Evolutionary conservation across 2,888 invertebrate genomes (phyloP).

Genomic region (Liopterus haemorrhoidalis): DNA sequence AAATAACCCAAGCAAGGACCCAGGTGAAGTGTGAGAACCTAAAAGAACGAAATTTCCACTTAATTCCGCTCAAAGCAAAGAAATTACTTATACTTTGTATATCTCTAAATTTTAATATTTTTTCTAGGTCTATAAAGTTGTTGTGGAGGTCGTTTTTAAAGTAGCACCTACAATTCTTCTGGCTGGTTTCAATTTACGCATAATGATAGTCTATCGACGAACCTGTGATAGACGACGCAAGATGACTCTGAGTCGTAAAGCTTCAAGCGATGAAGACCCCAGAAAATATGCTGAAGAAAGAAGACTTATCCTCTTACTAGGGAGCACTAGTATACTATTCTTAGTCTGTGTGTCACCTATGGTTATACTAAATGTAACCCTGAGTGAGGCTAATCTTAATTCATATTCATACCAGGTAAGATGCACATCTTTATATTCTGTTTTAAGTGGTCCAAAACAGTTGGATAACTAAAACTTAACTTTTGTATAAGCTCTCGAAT

Average conservation of each 20-base stretch:
- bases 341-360: conserved; percentile 65
- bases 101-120: conserved; percentile 27
- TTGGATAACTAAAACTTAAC: background rate
- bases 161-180: conserved; percentile 61
- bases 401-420: conserved; percentile 60
- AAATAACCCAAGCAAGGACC: no score
- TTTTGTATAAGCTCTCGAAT: no score
- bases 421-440: conserved; percentile 18
- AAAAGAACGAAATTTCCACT: no score
- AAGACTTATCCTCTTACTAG: conserved; percentile 57
- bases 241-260: conserved; percentile 57
- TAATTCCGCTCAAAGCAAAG: no score
- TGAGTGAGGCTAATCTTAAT: conserved; percentile 56
- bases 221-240: conserved; percentile 59
- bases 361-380: conserved; percentile 63
- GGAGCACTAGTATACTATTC: conserved; percentile 62
- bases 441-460: no score
- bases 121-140: conserved; percentile 53
- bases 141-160: conserved; percentile 61
- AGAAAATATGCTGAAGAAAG: conserved; percentile 63
- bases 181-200: conserved; percentile 59
- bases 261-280: conserved; percentile 57
- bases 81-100: no score
- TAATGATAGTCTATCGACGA: conserved; percentile 59
- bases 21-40: no score